phyloP scores from a whole-genome alignment of 2,797 vertebrate species.

The Taenioides sp. region DNA sequence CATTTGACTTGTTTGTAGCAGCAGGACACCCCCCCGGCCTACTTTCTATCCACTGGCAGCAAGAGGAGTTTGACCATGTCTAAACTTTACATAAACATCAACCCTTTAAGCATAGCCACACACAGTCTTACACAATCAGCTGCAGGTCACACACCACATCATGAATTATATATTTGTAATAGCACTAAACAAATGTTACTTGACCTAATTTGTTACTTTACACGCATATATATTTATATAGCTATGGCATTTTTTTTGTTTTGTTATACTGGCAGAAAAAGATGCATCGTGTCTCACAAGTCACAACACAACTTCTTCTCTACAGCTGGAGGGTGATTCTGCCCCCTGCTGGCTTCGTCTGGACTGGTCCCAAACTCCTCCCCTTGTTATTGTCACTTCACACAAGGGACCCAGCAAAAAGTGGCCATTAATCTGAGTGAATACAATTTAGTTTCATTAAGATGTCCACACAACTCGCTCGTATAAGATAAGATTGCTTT shows the following conservation, averaged over 20 bases:
- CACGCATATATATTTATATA: neutral
- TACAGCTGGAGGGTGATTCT: neutral
- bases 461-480: neutral
- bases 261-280: neutral
- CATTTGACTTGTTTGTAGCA: slow-evolving; percentile 65
- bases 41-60: slow-evolving; percentile 46
- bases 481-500: neutral
- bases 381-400: neutral
- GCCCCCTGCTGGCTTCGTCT: slow-evolving; percentile 2
- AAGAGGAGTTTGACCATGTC: slow-evolving; percentile 27
- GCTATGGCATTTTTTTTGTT: neutral
- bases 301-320: neutral
- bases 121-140: neutral
- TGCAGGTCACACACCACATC: neutral
- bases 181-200: neutral
- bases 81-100: neutral
- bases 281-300: neutral
- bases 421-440: too few relatives aligned
- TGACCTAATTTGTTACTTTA: neutral
- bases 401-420: too few relatives aligned
- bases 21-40: slow-evolving; percentile 57
- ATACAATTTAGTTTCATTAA: too few relatives aligned
- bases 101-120: neutral
- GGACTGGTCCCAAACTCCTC: neutral
- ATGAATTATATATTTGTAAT: neutral